phyloP scores from a whole-genome alignment of 1,140 invertebrate genomes.

The Lepeophtheirus salmonis region DNA sequence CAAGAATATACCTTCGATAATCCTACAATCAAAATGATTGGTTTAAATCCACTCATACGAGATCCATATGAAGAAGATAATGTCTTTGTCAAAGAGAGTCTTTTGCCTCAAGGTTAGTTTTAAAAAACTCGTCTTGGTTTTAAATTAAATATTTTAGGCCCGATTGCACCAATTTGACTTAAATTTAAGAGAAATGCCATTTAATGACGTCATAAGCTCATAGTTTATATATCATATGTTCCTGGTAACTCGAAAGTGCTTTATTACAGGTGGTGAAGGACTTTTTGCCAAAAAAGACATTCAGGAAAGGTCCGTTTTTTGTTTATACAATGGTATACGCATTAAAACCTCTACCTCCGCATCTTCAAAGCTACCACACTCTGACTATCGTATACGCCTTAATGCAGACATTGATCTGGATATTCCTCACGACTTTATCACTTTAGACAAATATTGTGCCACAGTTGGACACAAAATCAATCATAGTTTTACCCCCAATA shows the following conservation, averaged over 20 bases:
- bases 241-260: too few species aligned
- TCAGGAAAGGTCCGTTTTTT: not conserved
- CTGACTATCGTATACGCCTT: slow-evolving; percentile 10
- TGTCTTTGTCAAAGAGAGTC: not conserved
- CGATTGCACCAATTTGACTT: not conserved
- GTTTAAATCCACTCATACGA: not conserved
- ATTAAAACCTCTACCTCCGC: not conserved
- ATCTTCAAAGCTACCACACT: not conserved
- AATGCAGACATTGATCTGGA: slow-evolving; percentile 15
- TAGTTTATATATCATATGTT: too few species aligned
- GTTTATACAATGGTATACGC: slow-evolving; percentile 6
- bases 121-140: too few species aligned
- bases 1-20: not conserved
- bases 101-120: slow-evolving; percentile 9
- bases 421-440: not conserved
- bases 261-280: slow-evolving; percentile 2
- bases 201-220: too few species aligned
- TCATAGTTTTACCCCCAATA: slow-evolving; percentile 12
- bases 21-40: not conserved
- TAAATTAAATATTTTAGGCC: too few species aligned
- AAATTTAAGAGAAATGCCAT: not conserved
- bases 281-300: slow-evolving; percentile 8
- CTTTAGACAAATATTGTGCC: not conserved
- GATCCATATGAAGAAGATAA: not conserved
- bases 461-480: slow-evolving; percentile 11